Conservation (phyloP, 2,113 vertebrate species). For the Tor tambroides region DNA sequence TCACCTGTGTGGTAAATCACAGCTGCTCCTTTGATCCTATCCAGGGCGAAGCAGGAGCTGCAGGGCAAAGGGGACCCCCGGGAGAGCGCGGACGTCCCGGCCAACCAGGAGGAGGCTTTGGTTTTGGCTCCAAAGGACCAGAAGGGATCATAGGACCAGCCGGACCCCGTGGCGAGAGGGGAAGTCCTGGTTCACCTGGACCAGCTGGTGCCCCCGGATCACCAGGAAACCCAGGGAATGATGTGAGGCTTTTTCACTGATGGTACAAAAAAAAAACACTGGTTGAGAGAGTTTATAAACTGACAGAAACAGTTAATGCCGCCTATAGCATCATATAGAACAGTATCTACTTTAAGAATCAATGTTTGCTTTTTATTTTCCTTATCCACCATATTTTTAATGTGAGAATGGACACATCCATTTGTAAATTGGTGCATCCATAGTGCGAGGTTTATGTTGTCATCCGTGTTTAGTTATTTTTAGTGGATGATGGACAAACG, state of each 20-base stretch:
- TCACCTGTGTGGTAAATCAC: not conserved
- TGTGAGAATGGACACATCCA: not conserved
- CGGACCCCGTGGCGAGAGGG: slow-evolving; percentile 88
- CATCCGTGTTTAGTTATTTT: no score
- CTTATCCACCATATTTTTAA: not conserved
- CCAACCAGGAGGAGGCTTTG: slow-evolving; percentile 78
- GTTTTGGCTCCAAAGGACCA: slow-evolving; percentile 81
- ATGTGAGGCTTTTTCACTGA: slow-evolving; percentile 76
- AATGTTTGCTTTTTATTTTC: not conserved
- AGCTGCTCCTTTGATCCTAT: not conserved
- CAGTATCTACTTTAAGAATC: not conserved
- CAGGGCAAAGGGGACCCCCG: slow-evolving; percentile 81
- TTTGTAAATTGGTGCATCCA: no score
- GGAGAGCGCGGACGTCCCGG: slow-evolving; percentile 93
- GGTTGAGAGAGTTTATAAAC: not conserved
- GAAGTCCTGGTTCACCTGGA: slow-evolving; percentile 81
- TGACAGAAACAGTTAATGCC: not conserved
- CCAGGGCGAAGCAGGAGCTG: slow-evolving; percentile 86
- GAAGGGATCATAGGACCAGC: slow-evolving; percentile 83
- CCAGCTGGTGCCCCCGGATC: slow-evolving; percentile 76
- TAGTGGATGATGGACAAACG: no score
- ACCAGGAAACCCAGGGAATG: slow-evolving; percentile 84
- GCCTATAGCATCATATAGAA: not conserved
- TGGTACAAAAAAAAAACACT: not conserved
- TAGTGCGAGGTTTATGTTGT: no score